Conservation (phyloP, 1,140 invertebrate species). For the Cydia strobilella region DNA sequence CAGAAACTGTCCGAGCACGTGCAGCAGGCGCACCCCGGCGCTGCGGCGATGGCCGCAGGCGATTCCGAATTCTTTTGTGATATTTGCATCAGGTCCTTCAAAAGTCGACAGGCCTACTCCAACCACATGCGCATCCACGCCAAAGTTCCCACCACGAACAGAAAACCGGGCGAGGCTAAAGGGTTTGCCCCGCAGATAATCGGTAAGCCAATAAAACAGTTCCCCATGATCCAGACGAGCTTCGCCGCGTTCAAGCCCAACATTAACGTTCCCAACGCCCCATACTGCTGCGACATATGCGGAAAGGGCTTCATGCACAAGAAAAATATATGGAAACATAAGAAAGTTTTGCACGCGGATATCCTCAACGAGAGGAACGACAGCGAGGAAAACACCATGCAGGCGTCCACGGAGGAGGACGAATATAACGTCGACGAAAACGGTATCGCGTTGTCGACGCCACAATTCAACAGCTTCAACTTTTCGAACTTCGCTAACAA, state of each 20-base stretch:
- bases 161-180: constrained; percentile 66
- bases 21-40: constrained; percentile 69
- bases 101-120: constrained; percentile 77
- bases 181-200: constrained; percentile 68
- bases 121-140: constrained; percentile 80
- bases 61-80: constrained; percentile 75
- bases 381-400: constrained; percentile 73
- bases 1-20: constrained; percentile 81
- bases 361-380: constrained; percentile 64
- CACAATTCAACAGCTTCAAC: constrained; percentile 78
- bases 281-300: constrained; percentile 82
- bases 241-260: constrained; percentile 61
- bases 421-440: constrained; percentile 75
- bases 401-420: constrained; percentile 75
- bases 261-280: constrained; percentile 65
- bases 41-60: constrained; percentile 37
- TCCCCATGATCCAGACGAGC: constrained; percentile 58
- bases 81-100: constrained; percentile 75
- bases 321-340: constrained; percentile 80
- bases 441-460: constrained; percentile 65
- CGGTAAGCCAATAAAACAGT: constrained; percentile 70
- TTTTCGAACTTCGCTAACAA: constrained; percentile 63
- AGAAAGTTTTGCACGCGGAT: constrained; percentile 77
- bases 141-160: constrained; percentile 74
- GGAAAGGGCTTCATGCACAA: constrained; percentile 81